A percentile compares a stretch with the other conserved stretches of the same genome.
These are phyloP conservation scores for Epirrita christyi DNA, from an alignment of 2,888 invertebrate genomes.

Conservation along the genomic window DNA sequence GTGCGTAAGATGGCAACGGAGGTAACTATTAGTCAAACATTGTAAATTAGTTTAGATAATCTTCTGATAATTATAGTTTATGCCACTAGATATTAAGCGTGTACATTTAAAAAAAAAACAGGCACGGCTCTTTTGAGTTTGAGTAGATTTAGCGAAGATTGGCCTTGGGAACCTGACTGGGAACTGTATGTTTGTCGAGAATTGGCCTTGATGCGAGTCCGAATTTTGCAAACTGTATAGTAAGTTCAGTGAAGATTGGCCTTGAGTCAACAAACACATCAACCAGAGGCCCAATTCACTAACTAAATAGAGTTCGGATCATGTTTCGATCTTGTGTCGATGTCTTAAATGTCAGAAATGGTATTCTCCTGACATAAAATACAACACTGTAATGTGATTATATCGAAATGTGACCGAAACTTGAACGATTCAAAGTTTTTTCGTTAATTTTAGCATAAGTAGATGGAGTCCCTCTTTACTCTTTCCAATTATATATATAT, in stretches of 20 bases:
- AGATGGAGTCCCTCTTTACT: too few species aligned
- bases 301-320: too few species aligned
- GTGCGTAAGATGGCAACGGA: slow-evolving; percentile 5
- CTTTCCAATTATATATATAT: too few species aligned
- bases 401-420: too few species aligned
- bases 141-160: background rate
- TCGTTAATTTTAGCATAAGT: too few species aligned
- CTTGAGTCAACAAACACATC: background rate
- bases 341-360: too few species aligned
- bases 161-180: background rate
- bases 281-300: too few species aligned
- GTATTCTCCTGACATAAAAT: too few species aligned
- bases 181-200: background rate
- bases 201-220: background rate
- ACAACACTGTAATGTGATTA: too few species aligned
- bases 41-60: slow-evolving; percentile 17
- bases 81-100: background rate
- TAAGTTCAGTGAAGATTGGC: background rate
- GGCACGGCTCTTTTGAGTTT: background rate
- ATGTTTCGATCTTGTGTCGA: too few species aligned
- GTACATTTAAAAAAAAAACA: too few species aligned
- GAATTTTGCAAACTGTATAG: background rate
- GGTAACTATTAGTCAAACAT: slow-evolving; percentile 11
- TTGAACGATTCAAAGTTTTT: too few species aligned
- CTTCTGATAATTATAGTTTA: slow-evolving; percentile 12